Percentiles rank a stretch among this genome's conserved stretches.
Conservation (phyloP, 53 echinoderm and acorn worm genomes). For the Pentamera pediparva region DNA sequence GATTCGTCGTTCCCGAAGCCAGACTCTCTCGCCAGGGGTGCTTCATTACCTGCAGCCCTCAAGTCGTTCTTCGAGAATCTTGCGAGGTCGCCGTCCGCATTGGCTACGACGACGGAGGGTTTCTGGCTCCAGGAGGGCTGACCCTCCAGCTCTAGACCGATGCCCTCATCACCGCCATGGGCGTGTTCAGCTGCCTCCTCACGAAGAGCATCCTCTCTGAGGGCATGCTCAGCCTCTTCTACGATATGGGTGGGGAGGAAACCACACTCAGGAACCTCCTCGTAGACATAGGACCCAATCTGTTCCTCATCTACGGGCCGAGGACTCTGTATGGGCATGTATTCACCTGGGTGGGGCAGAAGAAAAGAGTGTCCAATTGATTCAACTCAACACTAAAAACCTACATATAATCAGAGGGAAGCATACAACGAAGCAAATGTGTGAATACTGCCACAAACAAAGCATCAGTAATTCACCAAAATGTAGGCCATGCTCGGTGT, state of each 20-base stretch:
- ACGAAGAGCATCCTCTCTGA: neutral
- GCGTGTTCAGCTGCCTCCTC: too few relatives aligned
- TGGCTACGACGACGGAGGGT: conserved; percentile 20
- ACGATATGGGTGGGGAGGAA: neutral
- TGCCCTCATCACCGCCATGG: conserved; percentile 64
- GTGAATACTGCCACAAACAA: too few relatives aligned
- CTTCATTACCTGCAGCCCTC: neutral
- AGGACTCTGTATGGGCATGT: conserved; percentile 12
- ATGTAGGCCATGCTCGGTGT: too few relatives aligned
- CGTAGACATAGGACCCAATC: conserved; percentile 8
- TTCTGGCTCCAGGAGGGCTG: conserved; percentile 26
- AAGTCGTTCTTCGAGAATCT: conserved; percentile 16
- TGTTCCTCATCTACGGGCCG: neutral
- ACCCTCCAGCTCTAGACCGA: conserved; percentile 71
- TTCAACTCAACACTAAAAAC: too few relatives aligned
- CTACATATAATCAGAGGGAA: too few relatives aligned
- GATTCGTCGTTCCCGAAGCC: conserved; percentile 14
- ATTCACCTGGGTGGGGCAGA: neutral
- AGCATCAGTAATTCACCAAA: too few relatives aligned
- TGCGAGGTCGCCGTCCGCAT: conserved; percentile 10
- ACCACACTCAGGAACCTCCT: conserved; percentile 7
- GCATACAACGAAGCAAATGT: too few relatives aligned
- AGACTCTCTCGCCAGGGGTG: conserved; percentile 24
- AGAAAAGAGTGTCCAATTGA: neutral
- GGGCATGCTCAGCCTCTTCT: neutral